Conservation (phyloP, 2,888 invertebrate species). For the Eueremaeus valkanovi region DNA sequence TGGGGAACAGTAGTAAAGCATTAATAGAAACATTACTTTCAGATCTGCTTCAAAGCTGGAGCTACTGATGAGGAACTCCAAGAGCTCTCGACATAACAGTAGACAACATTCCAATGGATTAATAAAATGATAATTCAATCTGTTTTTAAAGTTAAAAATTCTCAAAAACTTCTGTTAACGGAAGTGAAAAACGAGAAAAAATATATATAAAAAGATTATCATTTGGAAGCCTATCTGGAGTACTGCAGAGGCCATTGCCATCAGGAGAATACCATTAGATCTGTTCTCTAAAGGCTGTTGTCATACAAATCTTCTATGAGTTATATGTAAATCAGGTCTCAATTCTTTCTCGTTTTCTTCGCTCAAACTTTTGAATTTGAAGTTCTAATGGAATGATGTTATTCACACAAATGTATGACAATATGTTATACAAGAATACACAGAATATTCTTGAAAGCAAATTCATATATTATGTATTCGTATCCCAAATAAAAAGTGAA, state of each 20-base stretch:
- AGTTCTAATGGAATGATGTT: neutral
- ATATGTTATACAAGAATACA: neutral
- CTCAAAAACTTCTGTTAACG: neutral
- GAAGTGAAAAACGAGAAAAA: neutral
- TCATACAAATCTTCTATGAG: too few relatives aligned
- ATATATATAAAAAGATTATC: neutral
- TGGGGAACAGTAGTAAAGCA: neutral
- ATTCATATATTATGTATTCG: slow-evolving; percentile 17
- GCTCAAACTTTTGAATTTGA: too few relatives aligned
- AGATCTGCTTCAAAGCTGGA: too few relatives aligned
- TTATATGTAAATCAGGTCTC: too few relatives aligned
- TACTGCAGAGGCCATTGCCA: neutral
- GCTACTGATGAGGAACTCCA: too few relatives aligned
- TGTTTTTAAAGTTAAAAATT: neutral
- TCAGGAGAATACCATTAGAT: neutral
- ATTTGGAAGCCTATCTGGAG: neutral
- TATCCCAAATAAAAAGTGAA: neutral
- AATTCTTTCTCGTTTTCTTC: too few relatives aligned
- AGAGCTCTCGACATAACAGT: neutral
- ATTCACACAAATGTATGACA: neutral
- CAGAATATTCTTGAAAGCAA: neutral
- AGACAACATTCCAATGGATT: neutral
- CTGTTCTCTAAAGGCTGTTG: too few relatives aligned
- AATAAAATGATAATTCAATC: slow-evolving; percentile 28
- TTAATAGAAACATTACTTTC: neutral